Evolutionary conservation across 2,797 vertebrate genomes (phyloP).

Genomic region (Coranthus polyacanthus): DNA sequence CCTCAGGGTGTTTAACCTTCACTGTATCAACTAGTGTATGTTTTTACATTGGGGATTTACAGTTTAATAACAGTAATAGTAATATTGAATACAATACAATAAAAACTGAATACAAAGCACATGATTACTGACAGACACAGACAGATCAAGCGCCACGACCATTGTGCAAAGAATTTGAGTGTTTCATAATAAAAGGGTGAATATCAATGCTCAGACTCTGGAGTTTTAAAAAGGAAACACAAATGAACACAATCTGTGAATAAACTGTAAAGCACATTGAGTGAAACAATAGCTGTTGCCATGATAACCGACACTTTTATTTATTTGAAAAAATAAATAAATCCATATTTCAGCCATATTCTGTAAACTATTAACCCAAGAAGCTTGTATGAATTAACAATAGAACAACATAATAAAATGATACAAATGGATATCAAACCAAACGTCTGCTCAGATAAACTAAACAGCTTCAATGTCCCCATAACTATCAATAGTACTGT

Average conservation of each 20-base stretch:
- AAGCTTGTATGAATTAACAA: too few species aligned
- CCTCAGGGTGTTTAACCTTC: slow-evolving; percentile 17
- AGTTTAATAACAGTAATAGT: too few species aligned
- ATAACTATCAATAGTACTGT: slow-evolving; percentile 8
- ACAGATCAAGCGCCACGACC: slow-evolving; percentile 6
- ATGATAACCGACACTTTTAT: not conserved
- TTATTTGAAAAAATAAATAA: too few species aligned
- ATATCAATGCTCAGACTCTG: not conserved
- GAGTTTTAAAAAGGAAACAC: not conserved
- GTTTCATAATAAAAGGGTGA: not conserved
- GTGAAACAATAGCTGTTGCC: not conserved
- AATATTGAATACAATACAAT: slow-evolving; percentile 1
- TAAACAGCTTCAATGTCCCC: slow-evolving; percentile 1
- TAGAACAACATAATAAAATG: too few species aligned
- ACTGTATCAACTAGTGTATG: slow-evolving; percentile 4
- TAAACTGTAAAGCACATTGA: not conserved
- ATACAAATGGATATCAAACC: too few species aligned
- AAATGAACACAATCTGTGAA: not conserved
- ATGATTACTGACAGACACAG: slow-evolving; percentile 8
- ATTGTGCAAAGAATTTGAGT: slow-evolving; percentile 1
- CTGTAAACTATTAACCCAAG: too few species aligned
- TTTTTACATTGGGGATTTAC: slow-evolving; percentile 11
- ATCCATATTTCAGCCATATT: too few species aligned
- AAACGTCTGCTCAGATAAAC: not conserved
- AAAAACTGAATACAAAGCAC: not conserved